A percentile compares a stretch with the other conserved stretches of the same genome.
These are phyloP conservation scores for Muscidifurax raptorellus DNA, from an alignment of 1,140 invertebrate genomes.

Conservation along the genomic window DNA sequence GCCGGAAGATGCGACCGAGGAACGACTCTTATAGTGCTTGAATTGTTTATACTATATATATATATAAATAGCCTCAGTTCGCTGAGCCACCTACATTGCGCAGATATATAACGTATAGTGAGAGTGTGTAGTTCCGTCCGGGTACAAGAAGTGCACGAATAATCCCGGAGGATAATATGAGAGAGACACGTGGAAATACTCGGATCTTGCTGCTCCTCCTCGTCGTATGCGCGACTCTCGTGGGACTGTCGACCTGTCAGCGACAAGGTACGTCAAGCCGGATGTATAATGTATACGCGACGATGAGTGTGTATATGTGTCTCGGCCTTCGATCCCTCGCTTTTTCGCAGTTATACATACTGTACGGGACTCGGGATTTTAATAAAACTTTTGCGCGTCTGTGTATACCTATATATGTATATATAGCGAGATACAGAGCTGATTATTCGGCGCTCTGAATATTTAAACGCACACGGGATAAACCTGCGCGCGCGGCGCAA, in stretches of 20 bases:
- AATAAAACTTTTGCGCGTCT: not conserved
- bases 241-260: conserved; percentile 34
- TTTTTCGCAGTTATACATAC: not conserved
- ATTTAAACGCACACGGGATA: not conserved
- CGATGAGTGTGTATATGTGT: too few relatives aligned
- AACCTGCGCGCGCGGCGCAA: not conserved
- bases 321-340: too few relatives aligned
- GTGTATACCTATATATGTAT: too few relatives aligned
- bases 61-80: not conserved
- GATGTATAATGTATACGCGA: not conserved
- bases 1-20: not conserved
- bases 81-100: too few relatives aligned
- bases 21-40: not conserved
- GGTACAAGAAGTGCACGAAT: not conserved
- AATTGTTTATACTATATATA: not conserved
- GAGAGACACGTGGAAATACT: not conserved
- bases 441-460: not conserved
- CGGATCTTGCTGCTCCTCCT: not conserved
- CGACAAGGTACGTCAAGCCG: conserved; percentile 22
- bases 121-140: not conserved
- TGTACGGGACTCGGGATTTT: not conserved
- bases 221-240: not conserved
- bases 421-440: too few relatives aligned
- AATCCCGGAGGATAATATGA: not conserved
- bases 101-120: too few relatives aligned